Evolutionary conservation across 2,797 vertebrate species (phyloP), one percentile per base, ranked within the genome.

Genomic region (Crypturellus tataupa): DNA sequence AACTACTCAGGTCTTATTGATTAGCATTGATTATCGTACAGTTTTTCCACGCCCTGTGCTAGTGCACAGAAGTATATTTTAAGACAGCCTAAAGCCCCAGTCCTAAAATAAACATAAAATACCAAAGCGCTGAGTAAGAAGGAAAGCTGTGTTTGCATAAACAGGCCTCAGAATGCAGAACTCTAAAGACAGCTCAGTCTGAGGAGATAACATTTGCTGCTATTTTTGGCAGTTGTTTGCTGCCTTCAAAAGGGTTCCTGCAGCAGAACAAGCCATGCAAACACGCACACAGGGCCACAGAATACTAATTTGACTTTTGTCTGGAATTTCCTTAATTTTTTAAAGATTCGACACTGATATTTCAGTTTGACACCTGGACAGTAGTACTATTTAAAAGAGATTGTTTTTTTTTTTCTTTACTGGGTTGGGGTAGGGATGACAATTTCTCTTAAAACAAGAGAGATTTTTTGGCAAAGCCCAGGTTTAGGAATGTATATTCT

Each of bases 61-160:
- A 58, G 58, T 27, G 49, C 42, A 69, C 25, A 60, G 85, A 25
- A 64, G 2, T 75, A 46, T 89, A 90, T 94, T 94, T 97, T 91
- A 91, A 91, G 89, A 88, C 6, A 63, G 84, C 58, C 63, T 90
- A 75, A 63, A 78, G 87, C 40, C 67, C 44, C 68, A 14, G n/a
- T 78, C 75, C 46, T 37, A 95, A 95, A 96, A 96, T 94, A 96
- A 96, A 93, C 78, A 91, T 64, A 77, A 81, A 95, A 97, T 96
- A 71, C 91, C 85, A 78, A 40, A 9, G 6, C 10, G 1, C 67
- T 92, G 77, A 96, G 73, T 75, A 63, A 33, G 80, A 96, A 90
- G 83, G 87, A 88, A 90, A 76, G 49, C 64, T 87, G 17, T 67
- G 87, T 75, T 84, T 90, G 39, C 64, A 85, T 88, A 51, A 90